Conservation (phyloP, 2,113 vertebrate species). For the Esox niger region DNA sequence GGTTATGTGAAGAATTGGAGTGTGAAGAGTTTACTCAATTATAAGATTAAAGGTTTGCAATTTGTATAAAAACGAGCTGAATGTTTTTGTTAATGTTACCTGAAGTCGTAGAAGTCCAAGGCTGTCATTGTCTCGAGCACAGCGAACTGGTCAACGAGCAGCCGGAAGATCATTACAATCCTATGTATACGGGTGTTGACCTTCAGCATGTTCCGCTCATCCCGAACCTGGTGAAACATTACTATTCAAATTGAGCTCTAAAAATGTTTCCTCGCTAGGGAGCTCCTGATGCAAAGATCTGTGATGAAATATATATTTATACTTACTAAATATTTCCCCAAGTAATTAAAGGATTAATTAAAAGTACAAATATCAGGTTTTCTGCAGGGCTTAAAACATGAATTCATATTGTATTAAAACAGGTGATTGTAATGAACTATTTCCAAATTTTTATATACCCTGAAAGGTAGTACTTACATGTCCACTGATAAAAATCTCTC, state of each 20-base stretch:
- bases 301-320: no score
- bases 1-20: no score
- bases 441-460: background rate
- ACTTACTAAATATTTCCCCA: no score
- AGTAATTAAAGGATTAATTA: no score
- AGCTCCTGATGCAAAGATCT: no score
- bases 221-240: slow-evolving; percentile 76
- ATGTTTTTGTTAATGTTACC: no score
- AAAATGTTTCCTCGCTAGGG: background rate
- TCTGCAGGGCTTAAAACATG: no score
- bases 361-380: no score
- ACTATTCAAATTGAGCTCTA: no score
- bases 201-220: slow-evolving; percentile 95
- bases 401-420: no score
- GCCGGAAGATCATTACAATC: slow-evolving; percentile 84
- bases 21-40: background rate
- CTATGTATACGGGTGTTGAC: slow-evolving; percentile 88
- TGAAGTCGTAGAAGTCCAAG: slow-evolving; percentile 94
- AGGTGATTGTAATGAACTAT: no score
- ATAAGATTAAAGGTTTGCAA: background rate
- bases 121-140: slow-evolving; percentile 96
- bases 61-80: no score
- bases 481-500: slow-evolving; percentile 88
- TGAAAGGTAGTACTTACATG: slow-evolving; percentile 78
- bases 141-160: slow-evolving; percentile 89